Evolutionary conservation across 2,113 vertebrate species (phyloP).

Genomic region (Microtus montanus): DNA sequence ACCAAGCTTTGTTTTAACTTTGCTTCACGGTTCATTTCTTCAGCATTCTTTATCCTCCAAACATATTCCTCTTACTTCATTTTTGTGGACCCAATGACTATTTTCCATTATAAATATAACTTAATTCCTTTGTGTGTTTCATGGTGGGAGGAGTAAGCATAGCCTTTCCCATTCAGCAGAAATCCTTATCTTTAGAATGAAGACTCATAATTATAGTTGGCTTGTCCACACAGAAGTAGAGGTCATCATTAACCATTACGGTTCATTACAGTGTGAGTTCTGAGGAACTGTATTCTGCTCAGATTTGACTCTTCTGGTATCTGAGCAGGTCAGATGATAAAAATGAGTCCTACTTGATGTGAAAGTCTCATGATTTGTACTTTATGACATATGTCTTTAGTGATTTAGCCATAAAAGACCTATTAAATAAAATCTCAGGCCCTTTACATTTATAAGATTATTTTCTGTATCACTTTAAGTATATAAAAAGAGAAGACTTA

Average conservation of each 20-base stretch:
- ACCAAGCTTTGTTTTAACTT: slow-evolving; percentile 40
- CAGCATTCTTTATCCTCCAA: neutral
- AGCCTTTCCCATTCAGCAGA: neutral
- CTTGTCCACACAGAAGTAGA: neutral
- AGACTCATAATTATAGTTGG: neutral
- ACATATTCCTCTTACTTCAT: slow-evolving; percentile 2
- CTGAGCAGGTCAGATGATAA: neutral
- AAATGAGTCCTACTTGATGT: neutral
- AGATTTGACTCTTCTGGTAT: neutral
- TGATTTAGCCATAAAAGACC: slow-evolving; percentile 16
- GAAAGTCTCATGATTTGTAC: slow-evolving; percentile 1
- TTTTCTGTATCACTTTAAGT: slow-evolving; percentile 28
- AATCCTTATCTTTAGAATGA: slow-evolving; percentile 28
- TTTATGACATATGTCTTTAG: slow-evolving; percentile 44
- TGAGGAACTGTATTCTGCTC: neutral
- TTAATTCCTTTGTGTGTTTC: neutral
- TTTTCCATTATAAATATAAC: slow-evolving; percentile 1
- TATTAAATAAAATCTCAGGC: slow-evolving; percentile 26
- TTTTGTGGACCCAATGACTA: neutral
- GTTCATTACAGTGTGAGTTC: neutral
- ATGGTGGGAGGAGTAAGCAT: neutral
- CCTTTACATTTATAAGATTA: neutral
- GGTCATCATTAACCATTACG: neutral
- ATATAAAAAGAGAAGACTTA: neutral
- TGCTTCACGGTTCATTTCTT: neutral